Evolutionary conservation across 1,140 invertebrate genomes (phyloP).

Genomic region (Nilaparvata lugens): DNA sequence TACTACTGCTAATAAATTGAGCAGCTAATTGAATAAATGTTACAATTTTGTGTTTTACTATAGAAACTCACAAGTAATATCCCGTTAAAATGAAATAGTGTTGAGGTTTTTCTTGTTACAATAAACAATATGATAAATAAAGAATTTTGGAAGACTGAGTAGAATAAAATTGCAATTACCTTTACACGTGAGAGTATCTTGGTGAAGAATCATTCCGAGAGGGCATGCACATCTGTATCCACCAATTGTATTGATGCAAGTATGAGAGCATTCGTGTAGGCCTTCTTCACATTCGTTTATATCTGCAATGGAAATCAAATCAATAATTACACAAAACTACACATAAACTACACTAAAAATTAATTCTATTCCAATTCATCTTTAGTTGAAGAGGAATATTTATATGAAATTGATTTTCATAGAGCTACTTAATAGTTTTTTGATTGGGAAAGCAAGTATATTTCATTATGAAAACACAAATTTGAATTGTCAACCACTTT

Average conservation of each 20-base stretch:
- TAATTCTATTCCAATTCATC: too few species aligned
- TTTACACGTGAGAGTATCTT: conserved; percentile 6
- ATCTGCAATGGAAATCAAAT: conserved; percentile 33
- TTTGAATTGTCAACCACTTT: too few species aligned
- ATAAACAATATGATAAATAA: background rate
- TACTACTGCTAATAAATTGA: background rate
- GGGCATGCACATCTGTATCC: conserved; percentile 40
- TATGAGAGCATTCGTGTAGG: conserved; percentile 38
- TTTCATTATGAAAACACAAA: too few species aligned
- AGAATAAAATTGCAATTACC: conserved; percentile 2
- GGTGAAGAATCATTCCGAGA: background rate
- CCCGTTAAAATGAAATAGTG: background rate
- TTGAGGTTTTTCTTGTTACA: background rate
- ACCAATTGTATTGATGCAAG: conserved; percentile 39
- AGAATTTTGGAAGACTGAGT: background rate
- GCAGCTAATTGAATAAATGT: background rate
- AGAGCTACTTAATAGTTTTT: too few species aligned
- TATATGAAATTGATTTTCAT: too few species aligned
- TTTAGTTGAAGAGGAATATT: too few species aligned
- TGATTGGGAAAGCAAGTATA: too few species aligned
- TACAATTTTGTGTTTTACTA: background rate
- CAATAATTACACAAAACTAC: too few species aligned
- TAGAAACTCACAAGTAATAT: background rate
- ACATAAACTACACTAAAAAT: too few species aligned
- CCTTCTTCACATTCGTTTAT: conserved; percentile 38